Evolutionary conservation across 1,140 invertebrate genomes (phyloP), one percentile per base, ranked within the genome.

Genomic region (Bombus pyrosoma): DNA sequence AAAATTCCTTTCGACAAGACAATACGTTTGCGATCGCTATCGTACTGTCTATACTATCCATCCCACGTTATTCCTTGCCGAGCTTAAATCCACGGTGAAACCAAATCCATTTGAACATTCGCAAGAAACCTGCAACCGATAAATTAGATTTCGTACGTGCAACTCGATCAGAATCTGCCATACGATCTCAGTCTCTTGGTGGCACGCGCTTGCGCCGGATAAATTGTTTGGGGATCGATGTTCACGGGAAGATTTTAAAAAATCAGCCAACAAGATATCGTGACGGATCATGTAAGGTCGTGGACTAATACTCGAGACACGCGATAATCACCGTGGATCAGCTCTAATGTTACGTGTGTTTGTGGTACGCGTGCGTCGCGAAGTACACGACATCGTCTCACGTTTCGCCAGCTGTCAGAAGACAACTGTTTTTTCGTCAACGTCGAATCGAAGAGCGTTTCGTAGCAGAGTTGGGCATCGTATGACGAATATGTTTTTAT

Each of bases 241-340:
- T 25, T 41, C 41, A 18, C 25, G 77, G 64, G 6, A 8, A 9
- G 18, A 12, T 81, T 81, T 81, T 78, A 13, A 57, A 84, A 71
- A 79, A 43, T 47, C 66, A 47, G 39, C 53, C 53, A 62, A 47
- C 32, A 79, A 62, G 39, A 79, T 79, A 62, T 53, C 39, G 69
- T 41, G 39, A 47, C 28, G 32, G 53, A 62, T 80, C 43, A 76
- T 34, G 5, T 53, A n/a, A 39, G 32, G 10, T 71, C 15, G 57
- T 41, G 28, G 37, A 73, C 47, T 69, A 77, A 85, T 73, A 66
- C 22, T 53, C 57, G 34, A 34, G 69, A 66, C 81, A 83, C 87
- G 85, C 83, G 72, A 89, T 87, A 90, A 90, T 83, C 90, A 41
- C 34, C 62, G 47, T 85, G 87, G 89, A 85, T 89, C 89, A 89